phyloP scores from a whole-genome alignment of 2,797 vertebrate species.

The Pagetopsis macropterus region DNA sequence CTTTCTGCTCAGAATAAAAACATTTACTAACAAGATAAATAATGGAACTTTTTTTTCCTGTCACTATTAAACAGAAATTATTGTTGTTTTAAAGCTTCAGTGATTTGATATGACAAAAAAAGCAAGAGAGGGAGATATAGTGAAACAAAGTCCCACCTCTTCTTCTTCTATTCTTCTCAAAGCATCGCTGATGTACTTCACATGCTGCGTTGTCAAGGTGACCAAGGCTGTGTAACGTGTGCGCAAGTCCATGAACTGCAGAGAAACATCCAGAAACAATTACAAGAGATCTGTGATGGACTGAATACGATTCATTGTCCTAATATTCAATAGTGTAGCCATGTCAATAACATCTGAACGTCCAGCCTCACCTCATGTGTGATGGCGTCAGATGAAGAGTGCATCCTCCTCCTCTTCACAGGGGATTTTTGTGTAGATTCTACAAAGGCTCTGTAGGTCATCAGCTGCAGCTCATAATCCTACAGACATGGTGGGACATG shows the following conservation, averaged over 20 bases:
- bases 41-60: neutral
- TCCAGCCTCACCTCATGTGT: conserved; percentile 89
- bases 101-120: neutral
- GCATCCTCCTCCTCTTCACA: conserved; percentile 92
- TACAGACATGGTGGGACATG: conserved; percentile 52
- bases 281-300: neutral
- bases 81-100: neutral
- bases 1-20: conserved; percentile 85
- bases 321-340: neutral
- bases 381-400: conserved; percentile 94
- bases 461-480: conserved; percentile 98
- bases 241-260: conserved; percentile 96
- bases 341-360: neutral
- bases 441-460: conserved; percentile 96
- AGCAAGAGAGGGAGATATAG: neutral
- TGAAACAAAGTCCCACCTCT: conserved; percentile 83
- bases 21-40: neutral
- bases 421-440: conserved; percentile 96
- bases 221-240: conserved; percentile 97
- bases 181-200: conserved; percentile 97
- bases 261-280: conserved; percentile 1
- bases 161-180: conserved; percentile 94
- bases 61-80: neutral
- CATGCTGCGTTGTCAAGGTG: conserved; percentile 96
- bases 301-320: neutral